Evolutionary conservation across 1,140 invertebrate species (phyloP), one percentile per base, ranked within the genome.

Genomic region (Leucophenga varia): DNA sequence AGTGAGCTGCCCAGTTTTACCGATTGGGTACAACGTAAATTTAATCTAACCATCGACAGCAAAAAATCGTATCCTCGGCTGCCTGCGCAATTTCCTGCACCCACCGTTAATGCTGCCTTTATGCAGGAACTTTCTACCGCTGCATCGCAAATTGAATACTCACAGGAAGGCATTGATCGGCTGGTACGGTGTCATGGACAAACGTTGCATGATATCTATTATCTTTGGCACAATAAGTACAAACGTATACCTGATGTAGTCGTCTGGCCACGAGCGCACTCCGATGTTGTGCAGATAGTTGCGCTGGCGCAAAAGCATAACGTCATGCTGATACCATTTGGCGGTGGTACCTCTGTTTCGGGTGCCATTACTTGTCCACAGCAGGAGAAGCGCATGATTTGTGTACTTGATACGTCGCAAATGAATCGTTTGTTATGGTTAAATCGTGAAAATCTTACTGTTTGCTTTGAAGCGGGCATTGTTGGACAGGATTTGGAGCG

Each of bases 381-480:
- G 17, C 68, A 86, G 13, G 96, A 98, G 76, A 65, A 63, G 12
- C 79, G 96, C 37, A 87, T 88, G 43, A 97, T 99, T 50, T 81
- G 96, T 12, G 91, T 87, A 0, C 59, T 99, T 42, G 97, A 99
- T 73, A 98, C 93, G 25, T 92, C 91, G 17, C 92, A 96, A 71
- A 97, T 98, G 95, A 93, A 93, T 76, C 81, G 86, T 53, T 89
- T 98, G 68, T 75, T 98, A n/a, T 97, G 93, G 92, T 76, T 98
- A 12, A 93, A 98, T 75, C 80, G 86, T 55, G 86, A 91, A 35
- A 98, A 98, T 78, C 77, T 95, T 44, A 84, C 89, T 1, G 87
- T 84, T 3, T 87, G 88, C 67, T 87, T 88, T 58, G 89, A 98
- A 77, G 79, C 90, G 18, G 95, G 95, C 8, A 95, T 98, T 47